phyloP scores from a whole-genome alignment of 2,797 vertebrate species.

The Melopsittacus undulatus region DNA sequence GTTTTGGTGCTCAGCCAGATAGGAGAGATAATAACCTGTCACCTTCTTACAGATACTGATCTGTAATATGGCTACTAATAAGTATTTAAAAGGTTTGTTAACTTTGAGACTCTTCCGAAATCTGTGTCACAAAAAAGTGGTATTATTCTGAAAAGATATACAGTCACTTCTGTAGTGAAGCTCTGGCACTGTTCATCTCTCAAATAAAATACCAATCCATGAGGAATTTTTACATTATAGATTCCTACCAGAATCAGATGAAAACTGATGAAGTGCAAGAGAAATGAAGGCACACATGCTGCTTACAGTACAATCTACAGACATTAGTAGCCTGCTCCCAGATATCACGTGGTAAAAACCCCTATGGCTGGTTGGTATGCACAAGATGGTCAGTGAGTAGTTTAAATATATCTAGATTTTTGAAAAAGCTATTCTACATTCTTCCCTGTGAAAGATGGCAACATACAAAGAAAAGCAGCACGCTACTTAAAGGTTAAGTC shows the following conservation, averaged over 20 bases:
- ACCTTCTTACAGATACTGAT: neutral
- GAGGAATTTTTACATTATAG: conserved; percentile 34
- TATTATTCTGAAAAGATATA: neutral
- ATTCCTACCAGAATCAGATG: conserved; percentile 16
- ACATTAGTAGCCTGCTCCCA: neutral
- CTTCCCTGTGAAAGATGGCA: neutral
- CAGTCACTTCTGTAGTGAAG: neutral
- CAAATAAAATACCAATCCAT: neutral
- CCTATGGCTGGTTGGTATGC: neutral
- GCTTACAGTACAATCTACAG: neutral
- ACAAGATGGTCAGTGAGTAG: neutral
- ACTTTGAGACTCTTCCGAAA: neutral
- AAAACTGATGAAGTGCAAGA: neutral
- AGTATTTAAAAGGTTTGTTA: conserved; percentile 1
- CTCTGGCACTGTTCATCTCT: neutral
- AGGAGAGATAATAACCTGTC: neutral
- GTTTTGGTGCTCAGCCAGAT: neutral
- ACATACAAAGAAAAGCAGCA: neutral
- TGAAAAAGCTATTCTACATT: neutral
- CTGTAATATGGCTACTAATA: neutral
- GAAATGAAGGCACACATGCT: neutral
- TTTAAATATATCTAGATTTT: neutral
- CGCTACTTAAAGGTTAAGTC: neutral
- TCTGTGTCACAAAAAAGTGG: neutral
- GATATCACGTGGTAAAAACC: neutral